Percentiles rank a stretch among this genome's conserved stretches.
These are phyloP conservation scores for Tapirus indicus DNA, from an alignment of 2,797 vertebrate genomes.

Conservation along the genomic window DNA sequence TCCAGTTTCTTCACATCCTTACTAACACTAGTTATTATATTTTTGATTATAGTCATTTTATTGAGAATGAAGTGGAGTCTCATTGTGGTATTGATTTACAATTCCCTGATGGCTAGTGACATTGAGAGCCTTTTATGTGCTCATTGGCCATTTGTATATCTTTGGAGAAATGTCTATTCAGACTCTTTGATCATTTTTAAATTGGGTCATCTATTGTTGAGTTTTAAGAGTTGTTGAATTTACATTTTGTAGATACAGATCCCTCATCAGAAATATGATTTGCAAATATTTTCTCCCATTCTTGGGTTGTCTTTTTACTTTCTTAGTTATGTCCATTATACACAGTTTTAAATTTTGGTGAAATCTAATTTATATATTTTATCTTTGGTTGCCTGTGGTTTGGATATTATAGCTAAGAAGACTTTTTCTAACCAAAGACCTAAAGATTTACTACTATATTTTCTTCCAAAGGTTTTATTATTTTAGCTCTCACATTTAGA, in stretches of 20 bases:
- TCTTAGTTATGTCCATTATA: neutral
- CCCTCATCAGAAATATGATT: neutral
- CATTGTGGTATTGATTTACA: neutral
- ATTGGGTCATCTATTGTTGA: neutral
- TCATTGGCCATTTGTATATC: neutral
- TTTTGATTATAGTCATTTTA: neutral
- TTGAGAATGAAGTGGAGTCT: neutral
- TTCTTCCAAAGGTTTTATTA: too few species aligned
- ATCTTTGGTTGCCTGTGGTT: neutral
- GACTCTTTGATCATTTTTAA: neutral
- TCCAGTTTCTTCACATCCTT: neutral
- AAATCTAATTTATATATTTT: neutral
- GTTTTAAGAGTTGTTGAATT: neutral
- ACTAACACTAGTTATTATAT: neutral
- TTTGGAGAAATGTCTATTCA: neutral
- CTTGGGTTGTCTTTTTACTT: neutral
- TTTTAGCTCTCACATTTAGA: neutral
- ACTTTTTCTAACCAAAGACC: neutral
- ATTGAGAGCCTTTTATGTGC: neutral
- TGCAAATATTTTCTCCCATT: neutral
- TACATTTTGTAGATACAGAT: neutral
- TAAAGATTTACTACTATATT: neutral
- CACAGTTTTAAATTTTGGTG: neutral
- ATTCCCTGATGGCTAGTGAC: neutral
- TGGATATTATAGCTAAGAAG: neutral